Evolutionary conservation across 2,888 invertebrate genomes (phyloP), one percentile per base, ranked within the genome.

Genomic region (Andricus curvator): DNA sequence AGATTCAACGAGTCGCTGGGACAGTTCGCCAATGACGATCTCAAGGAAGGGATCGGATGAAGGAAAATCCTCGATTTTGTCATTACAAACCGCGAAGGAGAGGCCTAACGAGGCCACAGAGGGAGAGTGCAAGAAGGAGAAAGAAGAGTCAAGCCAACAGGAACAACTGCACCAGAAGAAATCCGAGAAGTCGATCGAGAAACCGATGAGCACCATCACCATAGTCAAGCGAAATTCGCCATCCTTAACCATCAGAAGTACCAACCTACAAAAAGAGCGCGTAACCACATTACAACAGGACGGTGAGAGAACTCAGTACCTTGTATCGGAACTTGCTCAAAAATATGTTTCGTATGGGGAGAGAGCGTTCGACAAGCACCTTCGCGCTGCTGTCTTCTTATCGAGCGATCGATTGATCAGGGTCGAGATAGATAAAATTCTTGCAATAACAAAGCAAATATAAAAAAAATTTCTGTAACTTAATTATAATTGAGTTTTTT

Each of bases 161-260:
- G 22, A 60, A 78, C 70, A 51, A 25, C 20, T 29, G 70, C 13
- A 20, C 80, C 85, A 78, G 51, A 79, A 79, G 78, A 84, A 83
- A 86, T 64, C 82, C 67, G 81, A 83, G 82, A 78, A 80, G 65
- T 78, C 78, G 66, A 78, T 78, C 78, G 87, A 87, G 76, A 88
- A 84, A 85, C 81, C 85, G 41, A 78, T 83, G 80, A 88, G 84
- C 86, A 90, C 90, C 62, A 88, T 90, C 78, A 91, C 89, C 78
- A 88, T 90, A 84, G 86, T 91, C 74, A 88, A 89, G 78, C 87
- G 87, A 80, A 89, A 84, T 86, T 89, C 90, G 80, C 91, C 91
- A 74, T 90, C 90, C 82, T 83, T 91, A 76, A 91, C 90, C 48
- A 88, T 91, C 84, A 88, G 86, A 80, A 90, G 87, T 77, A 81